Evolutionary conservation across 1,140 invertebrate species (phyloP).

Genomic region (Pemphigus obesinymphae): DNA sequence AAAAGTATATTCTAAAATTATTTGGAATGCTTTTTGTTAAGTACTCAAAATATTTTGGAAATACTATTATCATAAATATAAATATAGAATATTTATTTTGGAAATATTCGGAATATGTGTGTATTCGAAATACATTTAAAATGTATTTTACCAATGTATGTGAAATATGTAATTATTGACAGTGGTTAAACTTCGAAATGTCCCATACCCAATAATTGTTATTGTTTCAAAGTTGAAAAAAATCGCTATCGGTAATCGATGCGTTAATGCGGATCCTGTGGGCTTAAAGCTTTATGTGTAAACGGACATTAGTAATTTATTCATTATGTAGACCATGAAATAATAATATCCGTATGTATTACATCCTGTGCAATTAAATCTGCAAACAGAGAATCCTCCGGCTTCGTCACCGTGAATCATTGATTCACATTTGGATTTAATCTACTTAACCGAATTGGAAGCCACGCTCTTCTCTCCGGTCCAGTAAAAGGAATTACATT

Average conservation of each 20-base stretch:
- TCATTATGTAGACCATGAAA: slow-evolving; percentile 8
- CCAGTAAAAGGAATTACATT: background rate
- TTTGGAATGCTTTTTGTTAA: too few relatives aligned
- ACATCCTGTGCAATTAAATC: slow-evolving; percentile 3
- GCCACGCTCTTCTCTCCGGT: background rate
- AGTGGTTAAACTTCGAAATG: too few relatives aligned
- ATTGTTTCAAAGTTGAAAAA: too few relatives aligned
- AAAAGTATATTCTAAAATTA: too few relatives aligned
- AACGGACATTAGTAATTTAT: slow-evolving; percentile 20
- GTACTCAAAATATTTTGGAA: too few relatives aligned
- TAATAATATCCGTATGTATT: slow-evolving; percentile 1
- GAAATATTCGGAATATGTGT: too few relatives aligned
- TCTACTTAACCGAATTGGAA: background rate
- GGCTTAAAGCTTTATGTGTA: background rate
- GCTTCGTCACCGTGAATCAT: background rate
- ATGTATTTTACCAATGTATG: too few relatives aligned
- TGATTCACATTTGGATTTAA: slow-evolving; percentile 3
- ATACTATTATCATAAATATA: too few relatives aligned
- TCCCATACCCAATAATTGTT: too few relatives aligned
- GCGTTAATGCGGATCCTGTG: background rate
- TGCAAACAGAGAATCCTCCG: background rate
- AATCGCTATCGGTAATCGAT: background rate
- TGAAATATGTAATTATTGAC: too few relatives aligned
- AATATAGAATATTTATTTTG: too few relatives aligned
- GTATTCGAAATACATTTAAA: too few relatives aligned